Evolutionary conservation across 2,888 invertebrate genomes (phyloP).

Genomic region (Dione vanillae): DNA sequence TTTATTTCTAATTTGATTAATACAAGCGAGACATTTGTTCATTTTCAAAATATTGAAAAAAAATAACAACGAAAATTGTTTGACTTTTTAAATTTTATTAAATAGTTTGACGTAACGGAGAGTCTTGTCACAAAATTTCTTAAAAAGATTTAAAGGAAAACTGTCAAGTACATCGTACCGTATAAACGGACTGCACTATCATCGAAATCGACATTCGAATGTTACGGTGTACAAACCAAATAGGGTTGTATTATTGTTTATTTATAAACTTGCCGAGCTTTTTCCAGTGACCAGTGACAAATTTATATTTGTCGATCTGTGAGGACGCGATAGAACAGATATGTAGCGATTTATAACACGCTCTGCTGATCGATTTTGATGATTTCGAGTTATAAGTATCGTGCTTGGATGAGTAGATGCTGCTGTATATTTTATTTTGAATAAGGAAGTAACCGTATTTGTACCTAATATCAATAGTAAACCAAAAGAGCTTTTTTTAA

Average conservation of each 20-base stretch:
- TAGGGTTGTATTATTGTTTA: slow-evolving; percentile 79
- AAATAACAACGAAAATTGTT: no score
- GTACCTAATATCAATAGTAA: background rate
- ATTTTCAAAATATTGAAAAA: no score
- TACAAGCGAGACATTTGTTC: no score
- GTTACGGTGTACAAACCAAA: slow-evolving; percentile 71
- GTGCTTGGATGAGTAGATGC: slow-evolving; percentile 6
- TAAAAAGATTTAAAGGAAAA: no score
- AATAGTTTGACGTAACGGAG: no score
- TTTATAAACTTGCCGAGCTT: slow-evolving; percentile 77
- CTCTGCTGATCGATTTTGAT: slow-evolving; percentile 78
- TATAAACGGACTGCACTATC: slow-evolving; percentile 66
- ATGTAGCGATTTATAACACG: slow-evolving; percentile 76
- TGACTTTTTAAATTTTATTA: no score
- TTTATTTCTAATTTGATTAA: no score
- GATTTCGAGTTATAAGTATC: slow-evolving; percentile 66
- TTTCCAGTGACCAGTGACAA: slow-evolving; percentile 79
- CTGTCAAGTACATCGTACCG: slow-evolving; percentile 31
- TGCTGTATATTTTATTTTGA: background rate
- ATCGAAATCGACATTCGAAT: slow-evolving; percentile 69
- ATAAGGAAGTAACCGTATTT: background rate
- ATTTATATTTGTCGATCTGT: slow-evolving; percentile 82
- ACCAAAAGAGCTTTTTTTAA: background rate
- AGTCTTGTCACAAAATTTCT: no score
- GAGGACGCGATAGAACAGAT: slow-evolving; percentile 79